Evolutionary conservation across 1,140 invertebrate species (phyloP), one percentile per base, ranked within the genome.

Genomic region (Zelostemma sp.): DNA sequence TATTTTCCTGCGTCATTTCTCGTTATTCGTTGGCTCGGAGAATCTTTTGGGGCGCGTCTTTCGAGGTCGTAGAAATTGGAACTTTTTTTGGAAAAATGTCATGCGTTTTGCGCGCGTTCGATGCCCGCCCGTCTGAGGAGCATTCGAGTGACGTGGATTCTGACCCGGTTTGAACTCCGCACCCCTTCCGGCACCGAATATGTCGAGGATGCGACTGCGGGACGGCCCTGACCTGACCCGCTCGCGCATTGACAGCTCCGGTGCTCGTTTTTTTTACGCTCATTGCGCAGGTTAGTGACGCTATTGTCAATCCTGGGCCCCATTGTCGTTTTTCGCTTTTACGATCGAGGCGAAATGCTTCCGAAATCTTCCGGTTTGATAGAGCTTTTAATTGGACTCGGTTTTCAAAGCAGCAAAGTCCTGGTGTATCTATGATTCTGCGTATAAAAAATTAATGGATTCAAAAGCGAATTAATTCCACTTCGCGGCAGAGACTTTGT

Each of bases 251-350:
- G 72, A 64, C 63, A 51, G 61, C 58, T 60, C 65, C 57, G 64
- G 56, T 56, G 48, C 51, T 58, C 50, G 35, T 57, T 58, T 55
- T 70, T n/a, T 68, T 72, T 72, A 73, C 73, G 64, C 51, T 65
- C 66, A 72, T 72, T 74, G 79, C 73, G 74, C 75, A 76, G 79
- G 76, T 80, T 75, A 76, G 75, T 69, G 60, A 46, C 33, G 59
- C 54, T 58, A 62, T 69, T 58, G 57, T 63, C 68, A 64, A 35
- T 45, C 33, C 53, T 48, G 16, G 55, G 59, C 53, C 59, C 59
- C 41, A 48, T 51, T 43, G 12, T 46, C 19, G 25, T 28, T 14
- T 31, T 14, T 54, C 35, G 6, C 38, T 46, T 4, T n/a, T n/a
- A n/a, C n/a, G n/a, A n/a, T n/a, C n/a, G n/a, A n/a, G n/a, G n/a